These are phyloP conservation scores for Thera britannica DNA, from an alignment of 2,888 invertebrate genomes.

Conservation along the genomic window DNA sequence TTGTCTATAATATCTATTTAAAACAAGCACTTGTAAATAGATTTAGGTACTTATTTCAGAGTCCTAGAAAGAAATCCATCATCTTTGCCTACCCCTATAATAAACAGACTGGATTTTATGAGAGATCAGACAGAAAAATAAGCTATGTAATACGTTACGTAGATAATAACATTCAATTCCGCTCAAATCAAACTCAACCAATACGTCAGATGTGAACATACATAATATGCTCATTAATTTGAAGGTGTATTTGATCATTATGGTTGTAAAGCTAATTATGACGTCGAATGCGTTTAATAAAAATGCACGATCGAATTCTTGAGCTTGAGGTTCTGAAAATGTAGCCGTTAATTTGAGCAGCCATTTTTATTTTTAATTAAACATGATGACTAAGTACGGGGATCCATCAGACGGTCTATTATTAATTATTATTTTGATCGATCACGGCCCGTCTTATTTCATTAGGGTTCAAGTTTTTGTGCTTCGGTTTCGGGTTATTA, in stretches of 20 bases:
- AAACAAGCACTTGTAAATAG: too few relatives aligned
- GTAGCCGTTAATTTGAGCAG: constrained; percentile 77
- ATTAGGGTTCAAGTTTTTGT: constrained; percentile 73
- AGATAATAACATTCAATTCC: too few relatives aligned
- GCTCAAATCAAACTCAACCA: neutral
- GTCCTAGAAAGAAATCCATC: too few relatives aligned
- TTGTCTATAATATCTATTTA: too few relatives aligned
- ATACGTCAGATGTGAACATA: neutral
- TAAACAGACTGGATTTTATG: too few relatives aligned
- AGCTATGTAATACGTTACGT: too few relatives aligned
- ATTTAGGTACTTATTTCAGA: too few relatives aligned
- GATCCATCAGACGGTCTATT: constrained; percentile 78
- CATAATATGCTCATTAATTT: neutral
- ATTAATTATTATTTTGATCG: constrained; percentile 84
- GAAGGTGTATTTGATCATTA: neutral
- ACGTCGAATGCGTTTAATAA: constrained; percentile 23
- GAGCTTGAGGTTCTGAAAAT: constrained; percentile 61
- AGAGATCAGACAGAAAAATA: too few relatives aligned
- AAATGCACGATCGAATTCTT: constrained; percentile 52
- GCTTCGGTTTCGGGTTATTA: constrained; percentile 66
- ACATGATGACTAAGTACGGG: constrained; percentile 81
- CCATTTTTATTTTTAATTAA: constrained; percentile 83
- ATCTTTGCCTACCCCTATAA: too few relatives aligned
- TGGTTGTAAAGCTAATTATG: constrained; percentile 3
- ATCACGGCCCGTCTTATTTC: constrained; percentile 79